phyloP scores from a whole-genome alignment of 1,140 invertebrate species.

The Lanistes nyassanus region DNA sequence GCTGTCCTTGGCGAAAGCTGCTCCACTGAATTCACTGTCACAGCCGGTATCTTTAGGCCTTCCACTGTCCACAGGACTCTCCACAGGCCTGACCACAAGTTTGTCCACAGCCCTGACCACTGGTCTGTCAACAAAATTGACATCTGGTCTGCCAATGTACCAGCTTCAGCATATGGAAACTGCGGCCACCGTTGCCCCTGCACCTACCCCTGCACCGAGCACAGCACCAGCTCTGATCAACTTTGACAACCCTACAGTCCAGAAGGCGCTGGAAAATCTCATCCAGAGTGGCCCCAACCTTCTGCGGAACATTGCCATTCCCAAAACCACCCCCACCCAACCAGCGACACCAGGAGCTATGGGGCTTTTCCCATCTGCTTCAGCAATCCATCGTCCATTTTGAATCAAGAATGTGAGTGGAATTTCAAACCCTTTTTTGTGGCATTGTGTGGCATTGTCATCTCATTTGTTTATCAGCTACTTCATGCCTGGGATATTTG shows the following conservation, averaged over 20 bases:
- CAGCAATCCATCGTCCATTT: neutral
- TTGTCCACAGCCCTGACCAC: neutral
- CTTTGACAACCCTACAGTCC: constrained; percentile 67
- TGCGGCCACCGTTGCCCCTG: constrained; percentile 7
- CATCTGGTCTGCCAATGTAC: constrained; percentile 15
- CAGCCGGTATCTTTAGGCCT: no score
- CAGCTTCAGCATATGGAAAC: neutral
- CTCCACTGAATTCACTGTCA: neutral
- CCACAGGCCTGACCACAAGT: constrained; percentile 14
- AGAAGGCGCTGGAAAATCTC: constrained; percentile 68
- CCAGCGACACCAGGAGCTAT: no score
- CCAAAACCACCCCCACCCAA: neutral
- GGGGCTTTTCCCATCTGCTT: neutral
- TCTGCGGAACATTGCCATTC: constrained; percentile 46
- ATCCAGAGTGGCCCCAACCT: constrained; percentile 64
- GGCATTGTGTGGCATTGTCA: neutral
- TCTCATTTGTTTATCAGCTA: neutral
- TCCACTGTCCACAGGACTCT: constrained; percentile 19
- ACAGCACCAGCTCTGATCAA: constrained; percentile 56
- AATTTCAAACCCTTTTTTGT: neutral
- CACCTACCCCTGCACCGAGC: neutral
- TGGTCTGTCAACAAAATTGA: no score
- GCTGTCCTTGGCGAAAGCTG: neutral
- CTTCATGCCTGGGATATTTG: no score
- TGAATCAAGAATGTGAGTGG: neutral